A percentile compares a stretch with the other conserved stretches of the same genome.
Conservation (phyloP, 2,888 invertebrate species). For the Smittia sp. region DNA sequence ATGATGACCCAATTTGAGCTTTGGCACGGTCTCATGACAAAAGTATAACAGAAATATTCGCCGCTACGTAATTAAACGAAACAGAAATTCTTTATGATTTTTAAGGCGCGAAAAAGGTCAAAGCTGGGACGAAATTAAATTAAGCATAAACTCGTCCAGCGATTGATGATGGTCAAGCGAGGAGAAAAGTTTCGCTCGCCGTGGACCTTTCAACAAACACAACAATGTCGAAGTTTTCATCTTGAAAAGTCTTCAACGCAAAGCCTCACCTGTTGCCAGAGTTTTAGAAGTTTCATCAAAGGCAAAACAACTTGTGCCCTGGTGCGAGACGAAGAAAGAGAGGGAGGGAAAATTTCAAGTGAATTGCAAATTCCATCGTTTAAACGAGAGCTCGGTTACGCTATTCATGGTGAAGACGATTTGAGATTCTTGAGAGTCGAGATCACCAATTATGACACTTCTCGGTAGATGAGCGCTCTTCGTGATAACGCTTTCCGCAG, state of each 20-base stretch:
- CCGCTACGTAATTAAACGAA: constrained; percentile 28
- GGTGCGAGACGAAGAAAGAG: neutral
- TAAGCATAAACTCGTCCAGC: neutral
- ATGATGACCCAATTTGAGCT: neutral
- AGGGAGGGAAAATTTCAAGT: neutral
- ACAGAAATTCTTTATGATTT: neutral
- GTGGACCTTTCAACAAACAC: neutral
- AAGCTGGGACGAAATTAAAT: constrained; percentile 4
- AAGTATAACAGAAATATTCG: neutral
- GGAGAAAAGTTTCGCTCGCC: neutral
- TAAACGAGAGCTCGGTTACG: neutral
- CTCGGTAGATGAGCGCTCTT: constrained; percentile 47
- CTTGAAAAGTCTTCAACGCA: neutral
- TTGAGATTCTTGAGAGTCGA: constrained; percentile 52
- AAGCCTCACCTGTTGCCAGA: constrained; percentile 55
- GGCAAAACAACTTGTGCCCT: constrained; percentile 65
- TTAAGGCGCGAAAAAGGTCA: constrained; percentile 3
- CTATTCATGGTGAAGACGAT: constrained; percentile 33
- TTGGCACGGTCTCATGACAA: neutral
- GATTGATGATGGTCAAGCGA: constrained; percentile 3
- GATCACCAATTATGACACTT: constrained; percentile 62
- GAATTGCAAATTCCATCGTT: neutral
- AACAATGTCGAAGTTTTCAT: constrained; percentile 7
- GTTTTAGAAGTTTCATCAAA: constrained; percentile 60
- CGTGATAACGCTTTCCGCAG: constrained; percentile 58